A percentile compares a stretch with the other conserved stretches of the same genome.
These are phyloP conservation scores for Leucophenga maculata DNA, from an alignment of 2,888 invertebrate genomes.

Conservation along the genomic window DNA sequence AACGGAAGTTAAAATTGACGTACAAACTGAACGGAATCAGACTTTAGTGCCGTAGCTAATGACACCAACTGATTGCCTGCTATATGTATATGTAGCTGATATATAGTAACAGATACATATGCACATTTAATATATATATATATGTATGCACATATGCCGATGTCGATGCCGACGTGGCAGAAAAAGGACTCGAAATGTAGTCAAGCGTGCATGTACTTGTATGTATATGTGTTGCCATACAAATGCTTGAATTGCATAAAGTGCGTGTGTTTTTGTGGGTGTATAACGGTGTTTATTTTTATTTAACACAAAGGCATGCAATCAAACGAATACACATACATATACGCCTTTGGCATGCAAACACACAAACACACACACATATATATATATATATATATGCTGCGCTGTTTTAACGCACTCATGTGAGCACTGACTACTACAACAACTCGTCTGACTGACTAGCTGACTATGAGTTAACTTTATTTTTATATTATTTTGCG, in stretches of 20 bases:
- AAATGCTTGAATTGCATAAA: no score
- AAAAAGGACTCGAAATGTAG: not conserved
- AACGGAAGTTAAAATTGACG: no score
- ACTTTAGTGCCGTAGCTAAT: no score
- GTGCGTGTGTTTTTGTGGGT: not conserved
- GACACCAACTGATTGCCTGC: no score
- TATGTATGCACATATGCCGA: no score
- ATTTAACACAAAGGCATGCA: constrained; percentile 10
- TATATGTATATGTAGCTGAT: no score
- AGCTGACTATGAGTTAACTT: constrained; percentile 15
- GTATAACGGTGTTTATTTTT: constrained; percentile 4
- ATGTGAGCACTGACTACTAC: not conserved
- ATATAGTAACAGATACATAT: no score
- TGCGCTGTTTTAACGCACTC: not conserved
- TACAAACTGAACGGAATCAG: no score
- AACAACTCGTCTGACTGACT: not conserved
- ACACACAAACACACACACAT: not conserved
- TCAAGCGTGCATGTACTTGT: constrained; percentile 17
- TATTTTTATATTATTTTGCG: constrained; percentile 20
- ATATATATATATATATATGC: not conserved
- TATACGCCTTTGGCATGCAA: not conserved
- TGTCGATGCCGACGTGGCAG: not conserved
- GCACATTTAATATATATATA: no score
- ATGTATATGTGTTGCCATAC: not conserved
- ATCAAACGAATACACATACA: not conserved